Evolutionary conservation across 1,140 invertebrate species (phyloP).

Genomic region (Eufriesea mexicana): DNA sequence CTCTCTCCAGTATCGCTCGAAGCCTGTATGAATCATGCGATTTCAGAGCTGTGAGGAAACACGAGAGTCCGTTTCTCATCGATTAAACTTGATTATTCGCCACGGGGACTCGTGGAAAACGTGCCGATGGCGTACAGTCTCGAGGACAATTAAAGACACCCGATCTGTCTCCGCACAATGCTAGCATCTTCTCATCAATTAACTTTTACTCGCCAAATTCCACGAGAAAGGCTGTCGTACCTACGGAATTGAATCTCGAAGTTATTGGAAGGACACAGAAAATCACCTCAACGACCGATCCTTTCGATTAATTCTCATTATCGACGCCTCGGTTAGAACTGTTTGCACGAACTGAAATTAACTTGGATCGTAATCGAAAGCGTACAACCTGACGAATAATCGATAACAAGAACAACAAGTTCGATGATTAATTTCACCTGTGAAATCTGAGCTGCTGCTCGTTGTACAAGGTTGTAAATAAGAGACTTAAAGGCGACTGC

Average conservation of each 20-base stretch:
- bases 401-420: not conserved
- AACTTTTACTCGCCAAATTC: not conserved
- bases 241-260: not conserved
- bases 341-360: not conserved
- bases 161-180: not conserved
- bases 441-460: constrained; percentile 9
- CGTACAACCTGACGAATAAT: not conserved
- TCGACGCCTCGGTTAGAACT: not conserved
- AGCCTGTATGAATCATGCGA: constrained; percentile 39
- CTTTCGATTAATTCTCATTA: not conserved
- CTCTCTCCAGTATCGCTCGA: constrained; percentile 16
- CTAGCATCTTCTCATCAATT: constrained; percentile 21
- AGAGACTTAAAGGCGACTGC: constrained; percentile 29
- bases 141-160: not conserved
- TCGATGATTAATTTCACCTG: constrained; percentile 41
- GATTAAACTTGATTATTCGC: constrained; percentile 26
- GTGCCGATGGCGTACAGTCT: constrained; percentile 5
- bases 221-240: not conserved
- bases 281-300: not conserved
- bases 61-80: constrained; percentile 19
- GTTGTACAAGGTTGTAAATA: constrained; percentile 47
- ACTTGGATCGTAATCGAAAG: not conserved
- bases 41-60: not conserved
- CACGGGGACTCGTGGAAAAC: constrained; percentile 24
- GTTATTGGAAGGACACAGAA: not conserved